These are phyloP conservation scores for Aurelia aurita complex sp. Pacific DNA, from an alignment of 30 jellyfish, hydroid and myxozoan species.

Conservation along the genomic window DNA sequence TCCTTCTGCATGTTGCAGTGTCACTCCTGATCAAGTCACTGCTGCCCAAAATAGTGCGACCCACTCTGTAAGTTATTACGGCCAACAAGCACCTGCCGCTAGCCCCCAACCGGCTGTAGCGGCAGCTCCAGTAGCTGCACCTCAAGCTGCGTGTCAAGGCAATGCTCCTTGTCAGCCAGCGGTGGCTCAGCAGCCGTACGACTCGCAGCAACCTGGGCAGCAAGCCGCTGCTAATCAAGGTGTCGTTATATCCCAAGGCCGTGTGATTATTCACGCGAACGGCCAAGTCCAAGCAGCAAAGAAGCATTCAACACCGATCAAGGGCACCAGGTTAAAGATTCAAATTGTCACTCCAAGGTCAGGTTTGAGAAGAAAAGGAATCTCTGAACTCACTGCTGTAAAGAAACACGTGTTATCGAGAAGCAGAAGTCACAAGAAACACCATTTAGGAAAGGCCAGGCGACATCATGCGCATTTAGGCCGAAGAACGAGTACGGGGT, in stretches of 20 bases:
- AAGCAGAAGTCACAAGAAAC: background rate
- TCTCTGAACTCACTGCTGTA: background rate
- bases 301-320: background rate
- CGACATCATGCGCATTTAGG: too few relatives aligned
- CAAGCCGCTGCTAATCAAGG: constrained; percentile 32
- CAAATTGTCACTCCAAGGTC: constrained; percentile 29
- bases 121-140: background rate
- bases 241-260: constrained; percentile 50
- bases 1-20: constrained; percentile 57
- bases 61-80: constrained; percentile 28
- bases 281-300: constrained; percentile 63
- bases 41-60: constrained; percentile 62
- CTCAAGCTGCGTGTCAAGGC: constrained; percentile 15
- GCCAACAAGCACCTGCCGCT: constrained; percentile 24
- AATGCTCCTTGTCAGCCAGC: constrained; percentile 25
- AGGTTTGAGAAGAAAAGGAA: background rate
- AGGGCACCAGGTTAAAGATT: constrained; percentile 19
- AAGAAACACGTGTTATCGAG: constrained; percentile 26
- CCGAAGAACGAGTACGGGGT: background rate
- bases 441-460: background rate
- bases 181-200: background rate
- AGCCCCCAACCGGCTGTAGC: background rate
- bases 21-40: constrained; percentile 40
- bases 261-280: constrained; percentile 48
- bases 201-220: background rate